Evolutionary conservation across 92 coral and sea anemone species (phyloP).

Genomic region (Epizoanthus rinbou): DNA sequence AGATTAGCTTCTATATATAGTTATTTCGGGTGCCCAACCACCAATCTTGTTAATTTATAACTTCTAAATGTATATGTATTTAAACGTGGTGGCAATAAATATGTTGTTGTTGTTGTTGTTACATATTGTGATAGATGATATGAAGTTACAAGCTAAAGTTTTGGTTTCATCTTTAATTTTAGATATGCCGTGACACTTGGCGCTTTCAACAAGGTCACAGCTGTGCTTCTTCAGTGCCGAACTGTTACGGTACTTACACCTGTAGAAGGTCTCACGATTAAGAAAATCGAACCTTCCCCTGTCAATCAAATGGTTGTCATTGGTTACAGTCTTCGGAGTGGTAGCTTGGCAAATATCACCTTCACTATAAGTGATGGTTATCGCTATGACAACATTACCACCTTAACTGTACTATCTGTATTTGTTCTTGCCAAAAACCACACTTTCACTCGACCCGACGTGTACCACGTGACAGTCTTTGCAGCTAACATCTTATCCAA

Average conservation of each 20-base stretch:
- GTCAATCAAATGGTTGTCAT: conserved; percentile 5
- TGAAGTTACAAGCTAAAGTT: not conserved
- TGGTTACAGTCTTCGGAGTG: conserved; percentile 18
- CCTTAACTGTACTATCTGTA: not conserved
- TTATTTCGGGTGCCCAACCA: too few species aligned
- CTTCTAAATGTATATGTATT: too few species aligned
- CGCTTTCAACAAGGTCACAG: conserved; percentile 30
- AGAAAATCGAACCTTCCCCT: not conserved
- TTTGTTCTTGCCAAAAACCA: conserved; percentile 24
- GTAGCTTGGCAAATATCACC: conserved; percentile 27
- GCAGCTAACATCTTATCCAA: conserved; percentile 26
- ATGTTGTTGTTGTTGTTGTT: too few species aligned
- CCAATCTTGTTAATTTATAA: too few species aligned
- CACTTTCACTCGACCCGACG: conserved; percentile 5
- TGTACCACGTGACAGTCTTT: conserved; percentile 6
- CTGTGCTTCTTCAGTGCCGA: conserved; percentile 13
- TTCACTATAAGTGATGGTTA: conserved; percentile 18
- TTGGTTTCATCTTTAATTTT: not conserved
- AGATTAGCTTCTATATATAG: too few species aligned
- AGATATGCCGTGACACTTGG: conserved; percentile 3
- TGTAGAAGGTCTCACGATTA: not conserved
- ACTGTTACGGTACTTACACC: not conserved
- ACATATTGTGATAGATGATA: too few species aligned
- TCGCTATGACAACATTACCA: conserved; percentile 9
- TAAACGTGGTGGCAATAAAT: too few species aligned